Base-by-base conservation (phyloP, 2,797 vertebrate species). In the Esox masquinongy region DNA sequence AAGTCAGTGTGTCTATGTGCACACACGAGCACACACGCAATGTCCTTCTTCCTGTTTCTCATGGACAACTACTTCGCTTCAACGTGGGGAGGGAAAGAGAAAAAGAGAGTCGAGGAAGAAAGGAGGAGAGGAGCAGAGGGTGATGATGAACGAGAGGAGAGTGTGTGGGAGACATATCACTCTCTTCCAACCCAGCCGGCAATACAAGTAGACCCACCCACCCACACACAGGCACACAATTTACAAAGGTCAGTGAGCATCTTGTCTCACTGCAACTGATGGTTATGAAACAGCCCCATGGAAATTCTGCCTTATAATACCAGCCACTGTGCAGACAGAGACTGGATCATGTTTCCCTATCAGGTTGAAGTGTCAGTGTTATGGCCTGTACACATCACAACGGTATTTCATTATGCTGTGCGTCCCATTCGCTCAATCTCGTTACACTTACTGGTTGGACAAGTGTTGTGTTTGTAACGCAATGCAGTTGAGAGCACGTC, bases 251-350 rank as follows among this genome's bases (percentile, higher is more conserved):
- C 67, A 68, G 17, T 12, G n/a, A 68, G 67, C 67, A 68, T 68
- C 19, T 14, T 22, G n/a, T 39, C n/a, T 68, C 67, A 19, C 22
- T 8, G 19, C 17, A 16, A 66, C 34, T n/a, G 31, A 31, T 22
- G 67, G 19, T 68, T 68, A 39, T 78, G 77, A 85, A 75, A 72
- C 61, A 76, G 53, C 76, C 67, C 72, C 79, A 71, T 76, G 76
- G 79, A 82, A 80, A 64, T 81, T 74, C 34, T 70, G 77, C 81
- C 79, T 74, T 82, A 79, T 78, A 68, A 5, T 74, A 24, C 22
- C 26, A 49, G 12, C 39, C 14, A 50, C 74, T 86, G 56, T 61
- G 4, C 22, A 61, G 22, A 61, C 56, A 61, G 22, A 24, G 56
- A 6, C 56, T 24, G n/a, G 24, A 61, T 14, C 43, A 24, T 61